Evolutionary conservation across 2,888 invertebrate species (phyloP), one percentile per base, ranked within the genome.

Genomic region (Arrhopalites spinosus): DNA sequence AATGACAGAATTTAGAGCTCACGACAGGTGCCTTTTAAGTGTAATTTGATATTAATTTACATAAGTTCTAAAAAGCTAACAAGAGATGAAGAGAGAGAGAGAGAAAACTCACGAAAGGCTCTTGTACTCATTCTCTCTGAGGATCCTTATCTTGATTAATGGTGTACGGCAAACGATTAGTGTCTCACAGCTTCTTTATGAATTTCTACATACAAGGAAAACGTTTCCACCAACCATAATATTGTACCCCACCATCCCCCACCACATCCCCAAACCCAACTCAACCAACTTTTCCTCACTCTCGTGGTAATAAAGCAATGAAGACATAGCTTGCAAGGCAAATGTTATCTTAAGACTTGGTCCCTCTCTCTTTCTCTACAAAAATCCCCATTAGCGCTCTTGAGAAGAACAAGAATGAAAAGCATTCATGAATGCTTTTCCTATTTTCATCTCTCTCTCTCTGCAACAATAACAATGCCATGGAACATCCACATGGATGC

Each of bases 11-110:
- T 66, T 36, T 59, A 66, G 45, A 66, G 66, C 66, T 66, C 30
- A 66, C 66, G 63, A 64, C 72, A 72, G 72, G 72, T 72, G 72
- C 72, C 63, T 72, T 71, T 72, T 63, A 72, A 72, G 63, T 63
- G 72, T 64, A 72, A 72, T 72, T 72, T 63, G 61, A 61, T 72
- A 72, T 63, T 72, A 72, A 64, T 71, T 71, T 71, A 71, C 59
- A 71, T 71, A 71, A 36, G 71, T 20, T 59, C 23, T 53, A 13
- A 20, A 20, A 50, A 45, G 36, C 59, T 20, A 59, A 70, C 47
- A 63, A 45, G 72, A 64, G 72, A 71, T 61, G 43, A 56, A 69
- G 71, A 67, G 59, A 59, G 25, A 59, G 11, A 59, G 59, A 59
- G 59, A 59, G 59, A 71, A 43, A 71, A 59, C 59, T 59, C 59